Conservation (phyloP, 2,888 invertebrate genomes). For the Caenorhabditis sulstoni region DNA sequence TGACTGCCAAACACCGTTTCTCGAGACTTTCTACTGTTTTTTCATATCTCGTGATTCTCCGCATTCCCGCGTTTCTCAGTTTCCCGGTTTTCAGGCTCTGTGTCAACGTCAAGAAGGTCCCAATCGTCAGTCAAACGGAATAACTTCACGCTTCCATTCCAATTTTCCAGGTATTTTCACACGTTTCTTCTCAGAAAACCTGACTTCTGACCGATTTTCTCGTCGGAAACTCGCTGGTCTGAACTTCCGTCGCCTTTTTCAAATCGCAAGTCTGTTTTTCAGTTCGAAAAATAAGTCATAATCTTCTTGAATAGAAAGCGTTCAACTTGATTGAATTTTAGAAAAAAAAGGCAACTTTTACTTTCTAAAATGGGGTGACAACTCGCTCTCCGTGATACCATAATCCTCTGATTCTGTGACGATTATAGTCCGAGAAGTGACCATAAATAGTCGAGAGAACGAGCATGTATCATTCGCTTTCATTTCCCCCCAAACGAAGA, state of each 20-base stretch:
- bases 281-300: neutral
- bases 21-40: too few relatives aligned
- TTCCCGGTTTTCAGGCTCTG: conserved; percentile 15
- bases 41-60: neutral
- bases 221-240: conserved; percentile 4
- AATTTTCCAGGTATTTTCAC: conserved; percentile 51
- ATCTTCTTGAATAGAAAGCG: conserved; percentile 7
- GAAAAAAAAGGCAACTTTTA: conserved; percentile 19
- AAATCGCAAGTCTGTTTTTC: neutral
- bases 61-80: neutral
- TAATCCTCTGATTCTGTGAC: conserved; percentile 23
- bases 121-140: conserved; percentile 17
- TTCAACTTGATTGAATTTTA: conserved; percentile 26
- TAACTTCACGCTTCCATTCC: neutral
- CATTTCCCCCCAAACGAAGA: conserved; percentile 24
- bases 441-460: conserved; percentile 13
- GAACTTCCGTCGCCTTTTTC: conserved; percentile 34
- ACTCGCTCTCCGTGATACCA: conserved; percentile 33
- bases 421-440: conserved; percentile 40
- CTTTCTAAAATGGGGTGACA: conserved; percentile 36
- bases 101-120: too few relatives aligned
- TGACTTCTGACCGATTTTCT: conserved; percentile 37
- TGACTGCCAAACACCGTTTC: too few relatives aligned
- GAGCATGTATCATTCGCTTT: neutral
- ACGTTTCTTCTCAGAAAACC: neutral